These are phyloP conservation scores for Musca domestica DNA, from an alignment of 1,140 invertebrate species.

Conservation along the genomic window DNA sequence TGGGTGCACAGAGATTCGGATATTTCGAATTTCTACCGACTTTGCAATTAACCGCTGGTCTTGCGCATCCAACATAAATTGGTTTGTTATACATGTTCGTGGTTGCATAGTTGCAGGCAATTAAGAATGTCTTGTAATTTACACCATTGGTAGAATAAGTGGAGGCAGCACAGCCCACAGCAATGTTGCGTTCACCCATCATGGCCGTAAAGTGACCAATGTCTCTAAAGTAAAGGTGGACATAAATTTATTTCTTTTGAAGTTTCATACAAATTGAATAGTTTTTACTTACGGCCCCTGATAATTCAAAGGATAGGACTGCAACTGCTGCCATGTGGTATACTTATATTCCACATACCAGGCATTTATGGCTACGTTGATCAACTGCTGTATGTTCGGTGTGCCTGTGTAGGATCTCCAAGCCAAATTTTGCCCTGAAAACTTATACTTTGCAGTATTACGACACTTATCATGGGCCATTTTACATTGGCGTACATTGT, in stretches of 20 bases:
- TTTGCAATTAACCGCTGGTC: slow-evolving; percentile 33
- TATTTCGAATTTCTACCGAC: slow-evolving; percentile 36
- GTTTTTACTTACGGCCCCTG: not conserved
- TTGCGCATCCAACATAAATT: slow-evolving; percentile 25
- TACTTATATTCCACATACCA: slow-evolving; percentile 22
- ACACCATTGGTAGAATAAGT: slow-evolving; percentile 34
- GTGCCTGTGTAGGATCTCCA: slow-evolving; percentile 30
- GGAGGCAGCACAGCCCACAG: slow-evolving; percentile 37
- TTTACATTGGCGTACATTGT: slow-evolving; percentile 40
- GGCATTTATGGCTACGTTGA: not conserved
- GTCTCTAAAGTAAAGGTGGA: too few relatives aligned
- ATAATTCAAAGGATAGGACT: not conserved
- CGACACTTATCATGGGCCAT: slow-evolving; percentile 45
- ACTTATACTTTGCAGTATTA: slow-evolving; percentile 40
- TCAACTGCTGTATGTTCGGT: too few relatives aligned
- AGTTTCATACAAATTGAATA: too few relatives aligned
- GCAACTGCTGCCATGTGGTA: not conserved
- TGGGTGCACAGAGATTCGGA: slow-evolving; percentile 34
- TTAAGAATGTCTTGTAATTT: slow-evolving; percentile 31
- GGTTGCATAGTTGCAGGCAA: slow-evolving; percentile 44
- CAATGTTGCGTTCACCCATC: slow-evolving; percentile 39
- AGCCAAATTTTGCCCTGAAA: slow-evolving; percentile 47
- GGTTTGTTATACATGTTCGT: slow-evolving; percentile 41
- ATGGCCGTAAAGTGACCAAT: slow-evolving; percentile 45
- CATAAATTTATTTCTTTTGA: too few relatives aligned